Conservation (phyloP, 2,888 invertebrate species). For the Aquatica leii region DNA sequence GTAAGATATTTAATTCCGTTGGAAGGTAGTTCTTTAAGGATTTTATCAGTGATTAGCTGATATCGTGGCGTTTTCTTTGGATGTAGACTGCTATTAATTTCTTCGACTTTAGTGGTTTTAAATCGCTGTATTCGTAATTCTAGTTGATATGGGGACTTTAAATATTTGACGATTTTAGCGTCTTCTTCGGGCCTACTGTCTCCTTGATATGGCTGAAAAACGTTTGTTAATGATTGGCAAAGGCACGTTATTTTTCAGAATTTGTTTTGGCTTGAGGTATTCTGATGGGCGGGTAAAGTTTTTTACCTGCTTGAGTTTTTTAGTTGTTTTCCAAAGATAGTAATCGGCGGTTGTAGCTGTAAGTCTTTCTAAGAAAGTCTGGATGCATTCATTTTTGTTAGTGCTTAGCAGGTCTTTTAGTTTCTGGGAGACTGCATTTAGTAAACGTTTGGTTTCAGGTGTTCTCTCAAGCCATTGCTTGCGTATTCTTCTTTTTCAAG, state of each 20-base stretch:
- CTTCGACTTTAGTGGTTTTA: background rate
- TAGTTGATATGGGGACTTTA: background rate
- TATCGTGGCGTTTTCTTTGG: constrained; percentile 5
- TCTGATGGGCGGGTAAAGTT: background rate
- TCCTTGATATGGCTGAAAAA: background rate
- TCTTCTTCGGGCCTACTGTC: too few species aligned
- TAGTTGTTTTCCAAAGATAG: background rate
- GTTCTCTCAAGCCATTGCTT: background rate
- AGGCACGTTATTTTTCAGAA: background rate
- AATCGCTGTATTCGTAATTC: background rate
- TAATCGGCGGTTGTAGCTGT: background rate
- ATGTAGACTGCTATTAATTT: background rate
- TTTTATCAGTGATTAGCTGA: background rate
- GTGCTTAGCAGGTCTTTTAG: background rate
- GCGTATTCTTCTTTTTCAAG: background rate
- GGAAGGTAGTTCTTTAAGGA: background rate
- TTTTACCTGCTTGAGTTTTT: background rate
- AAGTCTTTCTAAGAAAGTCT: too few species aligned
- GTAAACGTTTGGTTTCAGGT: background rate
- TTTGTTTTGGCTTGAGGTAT: background rate
- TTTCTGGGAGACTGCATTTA: too few species aligned
- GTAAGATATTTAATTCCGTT: background rate
- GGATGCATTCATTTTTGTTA: background rate
- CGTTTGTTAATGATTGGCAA: background rate
- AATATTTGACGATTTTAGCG: background rate